Base-by-base conservation (phyloP, 2,797 vertebrate species). In the Sparus aurata region DNA sequence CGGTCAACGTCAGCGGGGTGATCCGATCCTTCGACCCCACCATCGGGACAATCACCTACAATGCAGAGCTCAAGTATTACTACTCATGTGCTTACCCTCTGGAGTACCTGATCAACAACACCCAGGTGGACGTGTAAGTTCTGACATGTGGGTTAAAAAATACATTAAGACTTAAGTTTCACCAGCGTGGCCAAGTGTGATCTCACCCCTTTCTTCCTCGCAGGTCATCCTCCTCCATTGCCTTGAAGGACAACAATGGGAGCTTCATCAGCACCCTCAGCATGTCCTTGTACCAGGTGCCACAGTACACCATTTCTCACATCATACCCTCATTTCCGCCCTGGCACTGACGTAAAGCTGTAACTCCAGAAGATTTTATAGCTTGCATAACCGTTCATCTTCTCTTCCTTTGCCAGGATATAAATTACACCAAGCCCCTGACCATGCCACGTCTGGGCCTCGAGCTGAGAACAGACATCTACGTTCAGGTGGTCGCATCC, bases 61-160 rank as follows among this genome's bases (percentile, higher is more conserved):
- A 94, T 1, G 73, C 92, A 5, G 93, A 95, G 74, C 91, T 95
- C 27, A 93, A 94, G 71, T 94, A 96, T 84, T 94, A 80, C 62
- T 96, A 95, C 73, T 96, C 94, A 7, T 96, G 95, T 55, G 82
- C 91, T 43, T 95, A 96, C 75, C 92, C 94, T 8, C 87, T 96
- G 61, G 92, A 96, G 80, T 95, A 96, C 71, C 83, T 95, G 50
- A 66, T 96, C 65, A 95, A 95, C 92, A 95, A 95, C 89, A 95
- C 94, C 47, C 84, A 90, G 55, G 81, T 94, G 63, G 92, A 93
- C 17, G 92, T 95, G 95, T 95, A 89, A 94, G 94, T 67, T 60
- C 0, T 3, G 8, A 22, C 45, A 30, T 73, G 10, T 65, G 18
- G 20, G 43, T 27, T 27, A 13, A 65, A 47, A 73, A 20, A 68